Base-by-base conservation (phyloP, 2,797 vertebrate genomes). In the Megaceryle alcyon region DNA sequence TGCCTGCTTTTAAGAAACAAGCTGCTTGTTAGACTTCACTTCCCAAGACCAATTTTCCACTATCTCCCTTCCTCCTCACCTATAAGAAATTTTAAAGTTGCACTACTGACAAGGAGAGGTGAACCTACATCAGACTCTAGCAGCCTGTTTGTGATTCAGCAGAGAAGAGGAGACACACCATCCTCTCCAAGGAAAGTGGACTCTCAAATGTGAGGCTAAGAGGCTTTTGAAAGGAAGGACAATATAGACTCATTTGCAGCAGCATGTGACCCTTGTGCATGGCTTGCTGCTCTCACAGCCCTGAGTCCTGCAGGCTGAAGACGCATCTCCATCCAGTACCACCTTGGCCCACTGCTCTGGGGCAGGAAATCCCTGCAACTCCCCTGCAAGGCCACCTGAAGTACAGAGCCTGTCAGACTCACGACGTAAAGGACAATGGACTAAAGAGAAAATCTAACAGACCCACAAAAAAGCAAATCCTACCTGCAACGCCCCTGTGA, bases 331-430 rank as follows among this genome's bases (percentile, higher is more conserved):
- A 31, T 60, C 77, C 68, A 73, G 57, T 4, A 29, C 16, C 15
- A 46, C 61, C 35, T 87, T 9, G 70, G 35, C 28, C 44, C 20
- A 23, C 22, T 6, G 56, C n/a, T 87, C 73, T 41, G 33, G 7
- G 43, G 59, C 43, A 87, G 25, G 13, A 94, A 90, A 90, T 70
- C 63, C 46, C 64, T 75, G 44, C 66, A 83, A 37, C 10, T 51
- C 35, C 51, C 44, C 68, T 61, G 33, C 49, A 61, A 89, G 37
- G 25, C 13, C 35, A 83, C 46, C 29, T 68, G 51, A 60, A 90
- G 88, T 4, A 69, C 54, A 86, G 65, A 92, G 31, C 41, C 57
- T 69, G 35, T 25, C 59, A 51, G 39, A 51, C 46, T 39, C 31
- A 7, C 29, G 23, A 20, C 1, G 3, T 53, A 72, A 91, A 88